Conservation (phyloP, 2,113 vertebrate genomes). For the Psittacula cyanocephala region DNA sequence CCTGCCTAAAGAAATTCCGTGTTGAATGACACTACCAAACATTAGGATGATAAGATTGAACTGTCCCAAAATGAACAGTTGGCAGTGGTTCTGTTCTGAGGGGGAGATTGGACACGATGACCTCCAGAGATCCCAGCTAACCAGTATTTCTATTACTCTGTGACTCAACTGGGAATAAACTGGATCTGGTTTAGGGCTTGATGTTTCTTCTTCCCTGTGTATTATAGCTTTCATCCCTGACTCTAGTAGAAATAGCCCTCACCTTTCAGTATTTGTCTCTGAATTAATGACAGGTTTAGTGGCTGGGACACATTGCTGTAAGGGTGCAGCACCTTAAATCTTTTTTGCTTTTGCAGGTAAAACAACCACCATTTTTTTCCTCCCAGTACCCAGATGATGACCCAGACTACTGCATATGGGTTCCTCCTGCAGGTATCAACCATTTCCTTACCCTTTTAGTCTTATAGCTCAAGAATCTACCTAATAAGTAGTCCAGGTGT, state of each 20-base stretch:
- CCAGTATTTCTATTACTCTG: background rate
- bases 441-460: background rate
- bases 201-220: background rate
- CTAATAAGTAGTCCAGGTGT: background rate
- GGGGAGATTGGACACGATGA: background rate
- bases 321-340: background rate
- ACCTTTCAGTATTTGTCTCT: background rate
- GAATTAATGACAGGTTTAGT: background rate
- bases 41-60: background rate
- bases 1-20: background rate
- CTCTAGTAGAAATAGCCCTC: background rate
- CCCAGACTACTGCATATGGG: constrained; percentile 95
- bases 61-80: background rate
- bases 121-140: background rate
- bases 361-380: constrained; percentile 68
- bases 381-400: constrained; percentile 90
- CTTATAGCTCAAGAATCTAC: background rate
- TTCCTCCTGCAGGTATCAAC: constrained; percentile 89
- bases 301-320: background rate
- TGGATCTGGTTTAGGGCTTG: background rate
- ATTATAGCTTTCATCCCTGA: background rate
- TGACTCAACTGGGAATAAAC: background rate
- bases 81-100: background rate
- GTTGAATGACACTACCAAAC: background rate
- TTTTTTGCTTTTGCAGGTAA: constrained; percentile 68